Conservation (phyloP, 1,140 invertebrate species). For the Drosophila malerkotliana region DNA sequence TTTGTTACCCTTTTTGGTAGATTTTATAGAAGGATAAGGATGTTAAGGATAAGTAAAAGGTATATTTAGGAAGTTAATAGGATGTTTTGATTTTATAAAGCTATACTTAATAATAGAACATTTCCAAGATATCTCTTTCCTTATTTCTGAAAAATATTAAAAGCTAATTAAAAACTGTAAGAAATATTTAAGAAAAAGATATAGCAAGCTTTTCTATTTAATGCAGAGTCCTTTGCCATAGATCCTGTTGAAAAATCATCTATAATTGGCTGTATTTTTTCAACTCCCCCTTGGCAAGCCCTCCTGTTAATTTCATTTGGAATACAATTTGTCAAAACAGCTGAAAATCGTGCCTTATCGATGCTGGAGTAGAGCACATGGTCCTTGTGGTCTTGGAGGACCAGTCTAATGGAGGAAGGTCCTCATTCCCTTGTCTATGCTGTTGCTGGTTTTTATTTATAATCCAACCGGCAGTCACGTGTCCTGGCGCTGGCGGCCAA, state of each 20-base stretch:
- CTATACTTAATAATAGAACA: too few relatives aligned
- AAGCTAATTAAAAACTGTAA: too few relatives aligned
- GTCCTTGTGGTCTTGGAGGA: neutral
- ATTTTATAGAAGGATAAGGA: neutral
- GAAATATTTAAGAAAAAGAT: too few relatives aligned
- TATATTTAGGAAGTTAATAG: too few relatives aligned
- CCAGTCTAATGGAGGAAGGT: neutral
- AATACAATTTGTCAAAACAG: slow-evolving; percentile 68
- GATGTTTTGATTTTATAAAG: too few relatives aligned
- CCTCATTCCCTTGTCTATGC: neutral
- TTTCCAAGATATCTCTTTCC: too few relatives aligned
- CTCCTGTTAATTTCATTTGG: slow-evolving; percentile 45
- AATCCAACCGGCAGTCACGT: slow-evolving; percentile 47
- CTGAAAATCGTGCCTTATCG: slow-evolving; percentile 68
- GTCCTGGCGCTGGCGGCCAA: slow-evolving; percentile 36
- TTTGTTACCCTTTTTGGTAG: neutral
- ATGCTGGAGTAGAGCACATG: slow-evolving; percentile 44
- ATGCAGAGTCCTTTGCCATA: neutral
- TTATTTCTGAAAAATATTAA: too few relatives aligned
- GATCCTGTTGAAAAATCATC: neutral
- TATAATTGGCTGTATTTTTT: too few relatives aligned
- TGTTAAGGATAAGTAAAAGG: neutral
- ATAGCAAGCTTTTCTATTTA: too few relatives aligned
- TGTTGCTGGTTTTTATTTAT: slow-evolving; percentile 2
- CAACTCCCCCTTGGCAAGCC: neutral